These are phyloP conservation scores for Palloptera scutellata DNA, from an alignment of 2,888 invertebrate genomes.

Conservation along the genomic window DNA sequence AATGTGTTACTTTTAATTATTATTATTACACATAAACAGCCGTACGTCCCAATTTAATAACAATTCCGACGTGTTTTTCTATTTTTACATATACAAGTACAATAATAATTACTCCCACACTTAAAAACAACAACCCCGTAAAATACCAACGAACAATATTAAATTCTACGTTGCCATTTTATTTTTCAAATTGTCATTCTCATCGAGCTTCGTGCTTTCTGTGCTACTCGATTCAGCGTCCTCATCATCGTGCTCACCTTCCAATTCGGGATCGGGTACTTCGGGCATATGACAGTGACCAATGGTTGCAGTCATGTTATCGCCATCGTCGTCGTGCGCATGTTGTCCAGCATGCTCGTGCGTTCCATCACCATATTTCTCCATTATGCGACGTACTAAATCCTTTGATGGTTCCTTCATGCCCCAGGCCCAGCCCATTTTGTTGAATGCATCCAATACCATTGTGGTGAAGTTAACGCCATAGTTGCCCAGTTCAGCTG, in stretches of 20 bases:
- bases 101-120: constrained; percentile 11
- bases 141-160: not conserved
- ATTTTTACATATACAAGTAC: constrained; percentile 10
- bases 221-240: constrained; percentile 60
- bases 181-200: constrained; percentile 51
- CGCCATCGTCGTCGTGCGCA: not conserved
- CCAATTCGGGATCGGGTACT: constrained; percentile 55
- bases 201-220: constrained; percentile 58
- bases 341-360: constrained; percentile 46
- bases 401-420: constrained; percentile 72
- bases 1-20: not conserved
- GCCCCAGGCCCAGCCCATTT: constrained; percentile 81
- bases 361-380: constrained; percentile 64
- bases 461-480: constrained; percentile 75
- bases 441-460: constrained; percentile 74
- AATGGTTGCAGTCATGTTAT: constrained; percentile 38
- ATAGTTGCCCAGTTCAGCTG: constrained; percentile 80
- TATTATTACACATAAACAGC: constrained; percentile 25
- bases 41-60: constrained; percentile 19
- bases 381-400: constrained; percentile 69
- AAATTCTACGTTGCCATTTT: constrained; percentile 23
- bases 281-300: constrained; percentile 56
- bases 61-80: constrained; percentile 15
- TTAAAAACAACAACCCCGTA: constrained; percentile 13
- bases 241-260: constrained; percentile 46